Evolutionary conservation across 2,888 invertebrate genomes (phyloP), one percentile per base, ranked within the genome.

Genomic region (Orthosia cruda): DNA sequence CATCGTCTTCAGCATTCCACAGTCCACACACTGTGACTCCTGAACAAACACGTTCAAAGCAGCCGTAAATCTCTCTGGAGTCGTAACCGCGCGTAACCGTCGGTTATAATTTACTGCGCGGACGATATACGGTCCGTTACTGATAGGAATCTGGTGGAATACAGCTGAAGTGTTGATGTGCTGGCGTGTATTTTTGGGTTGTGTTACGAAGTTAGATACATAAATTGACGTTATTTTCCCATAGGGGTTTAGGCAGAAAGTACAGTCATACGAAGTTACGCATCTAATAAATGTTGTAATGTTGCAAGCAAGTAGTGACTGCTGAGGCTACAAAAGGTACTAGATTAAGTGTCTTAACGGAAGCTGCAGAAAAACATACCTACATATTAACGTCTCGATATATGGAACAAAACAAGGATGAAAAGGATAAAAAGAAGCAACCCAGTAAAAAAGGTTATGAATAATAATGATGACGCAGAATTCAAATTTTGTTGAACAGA

Each of bases 21-120:
- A 77, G 59, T 59, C 47, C 63, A 67, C 73, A 57, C 40, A 58
- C 20, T 45, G 52, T 65, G 59, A 52, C 71, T 59, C 18, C 52
- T 64, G 61, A 69, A 72, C 74, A 71, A 74, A 61, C 67, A 77
- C 2, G 32, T 65, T 74, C 81, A 81, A 80, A 80, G 81, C 50
- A 4, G 58, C 69, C 71, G 71, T 81, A 80, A 80, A 84, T 81
- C 65, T 71, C 49, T 26, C 40, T 26, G 40, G 65, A 63, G 62
- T 68, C 75, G 81, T 84, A 69, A 71, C 61, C 54, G 64, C 55
- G 70, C 68, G 69, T 67, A 71, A 68, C 79, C 54, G 50, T 66
- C 54, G 64, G 67, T 83, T 83, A 50, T 65, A 74, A 69, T 81
- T 81, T 80, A 81, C 65, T 62, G 71, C 58, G 26, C 16, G 58